Evolutionary conservation across 2,888 invertebrate genomes (phyloP).

Genomic region (Sinohyriopsis cumingii): DNA sequence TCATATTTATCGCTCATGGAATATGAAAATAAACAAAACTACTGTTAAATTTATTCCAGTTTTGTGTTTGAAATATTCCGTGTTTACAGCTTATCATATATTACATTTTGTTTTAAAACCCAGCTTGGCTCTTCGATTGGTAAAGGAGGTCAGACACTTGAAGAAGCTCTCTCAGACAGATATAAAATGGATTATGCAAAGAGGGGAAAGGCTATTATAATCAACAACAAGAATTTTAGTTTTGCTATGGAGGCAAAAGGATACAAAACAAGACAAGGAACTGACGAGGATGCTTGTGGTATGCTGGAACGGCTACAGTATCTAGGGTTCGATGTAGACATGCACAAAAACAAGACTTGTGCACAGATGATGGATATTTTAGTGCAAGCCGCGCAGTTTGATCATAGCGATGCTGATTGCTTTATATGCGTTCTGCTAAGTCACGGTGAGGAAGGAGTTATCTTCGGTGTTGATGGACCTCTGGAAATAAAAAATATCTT

Average conservation of each 20-base stretch:
- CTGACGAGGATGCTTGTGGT: constrained; percentile 87
- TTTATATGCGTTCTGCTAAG: constrained; percentile 87
- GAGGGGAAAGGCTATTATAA: constrained; percentile 88
- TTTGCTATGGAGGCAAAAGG: constrained; percentile 43
- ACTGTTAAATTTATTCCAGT: no score
- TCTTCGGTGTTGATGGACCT: constrained; percentile 89
- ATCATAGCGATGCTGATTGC: constrained; percentile 89
- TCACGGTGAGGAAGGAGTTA: constrained; percentile 90
- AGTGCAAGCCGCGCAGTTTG: constrained; percentile 79
- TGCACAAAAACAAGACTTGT: constrained; percentile 78
- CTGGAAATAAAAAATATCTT: constrained; percentile 85
- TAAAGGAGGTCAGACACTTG: neutral
- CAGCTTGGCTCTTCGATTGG: no score
- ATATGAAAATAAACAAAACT: no score
- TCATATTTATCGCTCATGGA: no score
- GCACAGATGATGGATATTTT: constrained; percentile 79
- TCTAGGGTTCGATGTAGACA: constrained; percentile 82
- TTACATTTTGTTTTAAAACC: no score
- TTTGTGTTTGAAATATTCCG: no score
- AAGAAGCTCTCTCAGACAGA: constrained; percentile 70
- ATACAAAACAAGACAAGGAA: constrained; percentile 78
- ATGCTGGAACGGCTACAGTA: constrained; percentile 76
- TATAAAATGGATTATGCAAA: constrained; percentile 89
- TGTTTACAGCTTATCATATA: no score
- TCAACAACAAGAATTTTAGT: constrained; percentile 90